A percentile compares a stretch with the other conserved stretches of the same genome.
phyloP scores from a whole-genome alignment of 2,113 vertebrate species.

The Acanthochromis polyacanthus region DNA sequence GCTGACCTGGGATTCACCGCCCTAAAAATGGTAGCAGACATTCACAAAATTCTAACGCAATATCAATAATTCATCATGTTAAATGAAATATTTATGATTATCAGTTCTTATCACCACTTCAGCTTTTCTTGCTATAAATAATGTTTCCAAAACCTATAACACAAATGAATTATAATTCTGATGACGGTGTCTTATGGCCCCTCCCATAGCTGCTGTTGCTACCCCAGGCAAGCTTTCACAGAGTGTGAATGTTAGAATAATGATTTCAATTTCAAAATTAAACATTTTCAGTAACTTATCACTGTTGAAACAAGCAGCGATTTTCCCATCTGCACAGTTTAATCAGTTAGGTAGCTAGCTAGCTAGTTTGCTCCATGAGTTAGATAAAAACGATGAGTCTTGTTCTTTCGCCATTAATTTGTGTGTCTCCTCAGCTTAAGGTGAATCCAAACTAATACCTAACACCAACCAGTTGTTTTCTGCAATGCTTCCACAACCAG shows the following conservation, averaged over 20 bases:
- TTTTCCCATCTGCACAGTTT: too few species aligned
- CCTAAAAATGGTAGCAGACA: conserved; percentile 82
- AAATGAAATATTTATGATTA: conserved; percentile 5
- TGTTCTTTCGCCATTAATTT: too few species aligned
- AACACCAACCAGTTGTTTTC: background rate
- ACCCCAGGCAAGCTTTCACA: too few species aligned
- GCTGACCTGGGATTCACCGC: conserved; percentile 94
- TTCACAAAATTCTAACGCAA: background rate
- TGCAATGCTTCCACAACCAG: background rate
- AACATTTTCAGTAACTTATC: too few species aligned
- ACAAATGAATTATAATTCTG: background rate
- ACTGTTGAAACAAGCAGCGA: too few species aligned
- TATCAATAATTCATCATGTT: background rate
- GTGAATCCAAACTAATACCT: background rate
- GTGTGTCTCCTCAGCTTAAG: too few species aligned
- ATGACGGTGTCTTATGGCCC: background rate
- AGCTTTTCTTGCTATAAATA: background rate
- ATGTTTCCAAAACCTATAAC: background rate
- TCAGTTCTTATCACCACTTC: background rate
- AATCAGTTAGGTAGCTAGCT: too few species aligned
- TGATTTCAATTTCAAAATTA: too few species aligned
- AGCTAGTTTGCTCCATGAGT: too few species aligned
- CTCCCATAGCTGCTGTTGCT: too few species aligned
- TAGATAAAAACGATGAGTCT: too few species aligned
- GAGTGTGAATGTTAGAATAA: too few species aligned